Evolutionary conservation across 2,888 invertebrate species (phyloP), one percentile per base, ranked within the genome.

Genomic region (Polietes domitor): DNA sequence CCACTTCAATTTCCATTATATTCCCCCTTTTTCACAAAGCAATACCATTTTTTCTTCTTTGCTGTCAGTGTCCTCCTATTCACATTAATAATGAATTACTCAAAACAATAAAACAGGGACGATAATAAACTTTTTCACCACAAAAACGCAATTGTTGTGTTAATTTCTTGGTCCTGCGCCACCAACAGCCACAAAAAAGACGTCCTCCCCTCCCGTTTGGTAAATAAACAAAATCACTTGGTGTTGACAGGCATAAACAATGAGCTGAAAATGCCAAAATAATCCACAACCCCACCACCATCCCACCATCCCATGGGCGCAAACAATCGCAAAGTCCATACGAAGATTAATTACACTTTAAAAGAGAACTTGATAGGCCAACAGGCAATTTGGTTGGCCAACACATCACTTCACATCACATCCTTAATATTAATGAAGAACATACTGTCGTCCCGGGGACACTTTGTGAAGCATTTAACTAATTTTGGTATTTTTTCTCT

Each of bases 331-430:
- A 0, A 15, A 75, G 58, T 47, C 37, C 43, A 53, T 37, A 65
- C 28, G 43, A 79, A 79, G 79, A 79, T 79, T 79, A 79, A 79
- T 79, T 79, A 79, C 79, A 58, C 41, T 68, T 79, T 68, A 58
- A 63, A 74, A 47, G 43, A 43, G 53, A 43, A 65, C 19, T 65
- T 65, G 68, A 37, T 37, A 41, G 12, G 21, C 65, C 10, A 68
- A 21, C 68, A 41, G 19, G 10, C 19, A 65, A 41, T 41, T 41
- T n/a, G n/a, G 58, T 24, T 24, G 58, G 65, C 26, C 15, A 58
- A 26, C 58, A 58, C 26, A 26, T 24, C 58, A 26, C 3, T 26
- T 58, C 58, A 58, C 26, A 26, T 24, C 58, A 26, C 3, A 58
- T 58, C 15, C 26, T 58, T 58, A 3, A 15, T 58, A 24, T 24